Evolutionary conservation across 2,113 vertebrate genomes (phyloP).

Genomic region (Gracilinanus agilis): DNA sequence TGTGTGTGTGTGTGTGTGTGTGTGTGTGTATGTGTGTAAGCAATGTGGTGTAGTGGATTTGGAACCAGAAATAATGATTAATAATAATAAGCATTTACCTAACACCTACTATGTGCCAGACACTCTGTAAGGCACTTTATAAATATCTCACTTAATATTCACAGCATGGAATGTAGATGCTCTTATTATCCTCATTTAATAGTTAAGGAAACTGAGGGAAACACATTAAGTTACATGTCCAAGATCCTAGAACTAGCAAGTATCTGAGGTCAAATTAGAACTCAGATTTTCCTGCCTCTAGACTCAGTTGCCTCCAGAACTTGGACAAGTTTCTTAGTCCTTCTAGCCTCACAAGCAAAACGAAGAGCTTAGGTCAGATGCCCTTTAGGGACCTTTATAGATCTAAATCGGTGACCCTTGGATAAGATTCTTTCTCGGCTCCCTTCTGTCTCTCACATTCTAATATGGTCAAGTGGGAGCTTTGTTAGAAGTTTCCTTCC

Average conservation of each 20-base stretch:
- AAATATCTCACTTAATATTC: not conserved
- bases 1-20: too few species aligned
- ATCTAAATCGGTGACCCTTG: not conserved
- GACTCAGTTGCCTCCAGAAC: not conserved
- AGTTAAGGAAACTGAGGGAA: not conserved
- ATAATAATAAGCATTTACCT: not conserved
- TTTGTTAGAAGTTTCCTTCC: not conserved
- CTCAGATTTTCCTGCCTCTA: not conserved
- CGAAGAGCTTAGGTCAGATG: not conserved
- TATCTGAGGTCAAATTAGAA: not conserved
- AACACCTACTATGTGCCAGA: not conserved
- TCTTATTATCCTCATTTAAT: not conserved
- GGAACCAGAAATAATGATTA: not conserved
- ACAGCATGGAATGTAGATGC: not conserved
- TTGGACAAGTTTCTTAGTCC: not conserved
- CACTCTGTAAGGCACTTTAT: not conserved
- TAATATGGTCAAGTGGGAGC: not conserved
- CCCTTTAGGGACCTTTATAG: not conserved
- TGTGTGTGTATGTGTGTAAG: too few species aligned
- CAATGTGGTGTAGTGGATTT: not conserved
- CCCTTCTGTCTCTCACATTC: fast-evolving
- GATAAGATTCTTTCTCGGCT: not conserved
- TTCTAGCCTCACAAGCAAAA: not conserved
- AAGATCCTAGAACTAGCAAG: not conserved
- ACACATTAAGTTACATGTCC: not conserved